phyloP scores from a whole-genome alignment of 2,888 invertebrate species.

The Nomada fabriciana region DNA sequence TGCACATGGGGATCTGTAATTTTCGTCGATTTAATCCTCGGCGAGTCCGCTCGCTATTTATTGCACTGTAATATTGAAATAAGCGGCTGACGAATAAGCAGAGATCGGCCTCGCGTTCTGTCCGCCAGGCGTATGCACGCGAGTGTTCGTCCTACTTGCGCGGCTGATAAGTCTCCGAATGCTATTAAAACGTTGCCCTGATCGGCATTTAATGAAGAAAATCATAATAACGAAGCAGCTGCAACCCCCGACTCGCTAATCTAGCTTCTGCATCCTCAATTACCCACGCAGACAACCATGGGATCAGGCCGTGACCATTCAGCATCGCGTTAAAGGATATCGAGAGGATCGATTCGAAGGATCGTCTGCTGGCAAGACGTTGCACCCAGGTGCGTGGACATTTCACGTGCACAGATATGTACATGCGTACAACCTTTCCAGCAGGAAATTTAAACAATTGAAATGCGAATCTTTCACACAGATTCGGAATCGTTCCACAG shows the following conservation, averaged over 20 bases:
- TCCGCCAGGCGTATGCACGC: neutral
- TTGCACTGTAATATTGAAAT: constrained; percentile 63
- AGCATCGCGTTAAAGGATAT: too few relatives aligned
- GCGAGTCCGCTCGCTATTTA: constrained; percentile 57
- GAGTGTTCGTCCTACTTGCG: constrained; percentile 24
- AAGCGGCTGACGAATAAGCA: constrained; percentile 57
- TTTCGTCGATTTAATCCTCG: constrained; percentile 64
- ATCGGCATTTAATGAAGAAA: constrained; percentile 64
- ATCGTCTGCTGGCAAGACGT: too few relatives aligned
- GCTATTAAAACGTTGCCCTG: constrained; percentile 58
- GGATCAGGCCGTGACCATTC: constrained; percentile 17
- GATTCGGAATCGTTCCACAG: too few relatives aligned
- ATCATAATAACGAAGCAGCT: constrained; percentile 61
- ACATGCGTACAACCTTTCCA: too few relatives aligned
- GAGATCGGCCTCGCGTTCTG: constrained; percentile 15
- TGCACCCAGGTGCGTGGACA: too few relatives aligned
- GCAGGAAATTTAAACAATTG: too few relatives aligned
- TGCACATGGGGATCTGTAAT: constrained; percentile 57
- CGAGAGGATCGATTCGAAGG: too few relatives aligned
- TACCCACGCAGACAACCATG: constrained; percentile 46
- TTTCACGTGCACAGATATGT: too few relatives aligned
- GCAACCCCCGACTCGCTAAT: constrained; percentile 42
- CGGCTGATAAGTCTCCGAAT: constrained; percentile 55
- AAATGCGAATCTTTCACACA: too few relatives aligned
- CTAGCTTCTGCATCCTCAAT: constrained; percentile 52